A percentile compares a stretch with the other conserved stretches of the same genome.
Evolutionary conservation across 1,140 invertebrate species (phyloP).

Genomic region (Ptiloglossa arizonensis): DNA sequence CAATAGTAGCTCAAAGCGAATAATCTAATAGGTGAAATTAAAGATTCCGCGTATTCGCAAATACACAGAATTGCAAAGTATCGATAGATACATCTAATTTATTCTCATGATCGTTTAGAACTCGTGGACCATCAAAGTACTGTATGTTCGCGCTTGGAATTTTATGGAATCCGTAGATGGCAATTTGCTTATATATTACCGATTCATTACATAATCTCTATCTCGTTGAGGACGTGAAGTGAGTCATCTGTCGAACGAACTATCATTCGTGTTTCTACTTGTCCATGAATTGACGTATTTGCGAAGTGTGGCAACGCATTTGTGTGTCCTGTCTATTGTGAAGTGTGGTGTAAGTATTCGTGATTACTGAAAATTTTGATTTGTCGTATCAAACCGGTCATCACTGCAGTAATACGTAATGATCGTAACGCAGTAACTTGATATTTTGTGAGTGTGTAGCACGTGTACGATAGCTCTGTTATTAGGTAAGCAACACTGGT

Average conservation of each 20-base stretch:
- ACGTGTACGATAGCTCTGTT: neutral
- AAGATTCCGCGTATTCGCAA: neutral
- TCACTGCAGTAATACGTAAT: neutral
- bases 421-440: neutral
- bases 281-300: constrained; percentile 18
- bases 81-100: neutral
- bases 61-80: neutral
- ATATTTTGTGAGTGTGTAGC: neutral
- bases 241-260: constrained; percentile 23
- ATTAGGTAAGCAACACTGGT: neutral
- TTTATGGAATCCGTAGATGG: constrained; percentile 2
- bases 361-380: neutral
- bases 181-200: constrained; percentile 7
- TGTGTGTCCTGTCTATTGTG: constrained; percentile 27
- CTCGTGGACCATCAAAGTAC: neutral
- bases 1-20: neutral
- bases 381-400: neutral
- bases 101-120: neutral
- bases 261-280: neutral
- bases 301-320: neutral
- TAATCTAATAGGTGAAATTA: neutral
- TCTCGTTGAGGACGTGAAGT: constrained; percentile 1
- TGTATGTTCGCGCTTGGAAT: neutral
- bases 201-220: constrained; percentile 38
- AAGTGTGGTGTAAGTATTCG: neutral